These are phyloP conservation scores for Microctonus hyperodae DNA, from an alignment of 2,888 invertebrate genomes.

Conservation along the genomic window DNA sequence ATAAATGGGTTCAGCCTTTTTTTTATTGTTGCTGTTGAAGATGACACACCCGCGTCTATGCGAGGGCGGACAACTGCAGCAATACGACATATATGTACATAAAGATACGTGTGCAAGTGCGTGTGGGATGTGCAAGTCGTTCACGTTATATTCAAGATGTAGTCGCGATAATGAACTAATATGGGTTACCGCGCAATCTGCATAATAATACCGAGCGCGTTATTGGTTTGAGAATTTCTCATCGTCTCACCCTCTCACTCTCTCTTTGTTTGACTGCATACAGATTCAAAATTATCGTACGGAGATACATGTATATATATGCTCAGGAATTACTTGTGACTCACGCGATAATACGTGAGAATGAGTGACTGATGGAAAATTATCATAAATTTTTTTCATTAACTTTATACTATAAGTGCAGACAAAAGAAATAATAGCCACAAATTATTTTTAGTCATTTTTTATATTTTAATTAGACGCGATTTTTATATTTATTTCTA, in stretches of 20 bases:
- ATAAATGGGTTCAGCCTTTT: not conserved
- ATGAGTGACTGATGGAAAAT: not conserved
- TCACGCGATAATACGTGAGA: constrained; percentile 18
- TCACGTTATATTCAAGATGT: constrained; percentile 53
- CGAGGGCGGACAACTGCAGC: not conserved
- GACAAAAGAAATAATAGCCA: not conserved
- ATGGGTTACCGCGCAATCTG: constrained; percentile 61
- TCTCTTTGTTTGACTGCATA: constrained; percentile 52
- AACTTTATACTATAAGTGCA: too few relatives aligned
- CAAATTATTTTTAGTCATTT: too few relatives aligned
- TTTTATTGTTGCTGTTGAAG: constrained; percentile 20
- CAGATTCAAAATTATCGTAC: constrained; percentile 61
- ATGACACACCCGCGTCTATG: constrained; percentile 20
- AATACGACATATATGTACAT: not conserved
- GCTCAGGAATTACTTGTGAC: constrained; percentile 4
- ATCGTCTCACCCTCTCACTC: constrained; percentile 12
- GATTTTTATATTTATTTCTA: too few relatives aligned
- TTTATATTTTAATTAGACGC: not conserved
- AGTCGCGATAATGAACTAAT: constrained; percentile 61
- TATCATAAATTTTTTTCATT: not conserved
- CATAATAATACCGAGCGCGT: constrained; percentile 60
- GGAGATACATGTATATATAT: constrained; percentile 33
- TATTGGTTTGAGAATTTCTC: constrained; percentile 58
- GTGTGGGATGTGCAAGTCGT: constrained; percentile 21
- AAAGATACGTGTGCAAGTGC: not conserved